A percentile compares a stretch with the other conserved stretches of the same genome.
Conservation (phyloP, 2,888 invertebrate genomes). For the Sarcophaga carnaria region DNA sequence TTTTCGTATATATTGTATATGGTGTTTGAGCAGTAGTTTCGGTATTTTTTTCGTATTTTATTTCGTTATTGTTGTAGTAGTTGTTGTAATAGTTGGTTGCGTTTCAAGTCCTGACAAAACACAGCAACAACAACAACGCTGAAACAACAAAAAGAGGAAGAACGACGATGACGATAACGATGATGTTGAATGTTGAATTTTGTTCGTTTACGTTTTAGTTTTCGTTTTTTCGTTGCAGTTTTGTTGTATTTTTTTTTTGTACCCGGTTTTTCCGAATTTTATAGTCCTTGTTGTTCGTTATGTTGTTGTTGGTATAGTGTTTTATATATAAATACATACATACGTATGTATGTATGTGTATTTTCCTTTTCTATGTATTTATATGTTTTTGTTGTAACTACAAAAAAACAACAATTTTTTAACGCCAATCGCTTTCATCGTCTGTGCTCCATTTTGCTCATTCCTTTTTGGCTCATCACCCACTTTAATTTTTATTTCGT, state of each 20-base stretch:
- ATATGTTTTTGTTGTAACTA: constrained; percentile 56
- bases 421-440: constrained; percentile 63
- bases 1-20: background rate
- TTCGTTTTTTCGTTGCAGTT: background rate
- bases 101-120: constrained; percentile 47
- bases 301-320: constrained; percentile 67
- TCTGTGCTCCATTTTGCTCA: constrained; percentile 48
- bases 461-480: constrained; percentile 15
- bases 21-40: constrained; percentile 44
- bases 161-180: background rate
- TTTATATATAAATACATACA: background rate
- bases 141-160: too few relatives aligned
- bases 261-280: constrained; percentile 59
- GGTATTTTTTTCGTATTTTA: constrained; percentile 52
- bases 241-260: constrained; percentile 29
- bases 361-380: constrained; percentile 2
- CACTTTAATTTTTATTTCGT: background rate
- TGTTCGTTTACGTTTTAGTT: constrained; percentile 23
- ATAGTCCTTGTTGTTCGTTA: constrained; percentile 49
- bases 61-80: constrained; percentile 38
- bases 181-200: constrained; percentile 34
- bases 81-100: constrained; percentile 59
- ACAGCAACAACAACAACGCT: background rate
- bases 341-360: background rate
- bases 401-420: constrained; percentile 33